These are phyloP conservation scores for Lithobates sylvaticus DNA, from an alignment of 2,797 vertebrate genomes.

Conservation along the genomic window DNA sequence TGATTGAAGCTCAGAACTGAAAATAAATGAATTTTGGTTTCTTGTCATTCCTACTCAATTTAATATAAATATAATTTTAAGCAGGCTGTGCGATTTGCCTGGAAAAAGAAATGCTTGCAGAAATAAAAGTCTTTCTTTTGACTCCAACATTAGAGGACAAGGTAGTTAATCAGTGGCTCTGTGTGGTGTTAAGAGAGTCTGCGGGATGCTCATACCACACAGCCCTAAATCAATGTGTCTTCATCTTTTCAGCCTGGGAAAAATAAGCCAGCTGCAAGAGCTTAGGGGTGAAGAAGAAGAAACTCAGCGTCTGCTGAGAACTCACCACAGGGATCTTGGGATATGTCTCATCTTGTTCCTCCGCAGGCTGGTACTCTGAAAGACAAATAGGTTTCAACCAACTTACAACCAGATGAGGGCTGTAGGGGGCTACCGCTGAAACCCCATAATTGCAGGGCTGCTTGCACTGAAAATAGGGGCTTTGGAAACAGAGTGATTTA, in stretches of 20 bases:
- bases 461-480: conserved; percentile 50
- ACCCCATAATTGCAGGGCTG: conserved; percentile 59
- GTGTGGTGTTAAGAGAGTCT: conserved; percentile 61
- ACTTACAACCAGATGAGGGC: conserved; percentile 58
- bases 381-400: conserved; percentile 62
- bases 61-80: conserved; percentile 33
- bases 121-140: conserved; percentile 61
- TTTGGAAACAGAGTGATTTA: conserved; percentile 51
- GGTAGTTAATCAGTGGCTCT: conserved; percentile 62
- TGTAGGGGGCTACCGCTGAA: conserved; percentile 59
- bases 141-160: conserved; percentile 56
- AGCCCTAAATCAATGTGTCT: conserved; percentile 63
- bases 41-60: neutral
- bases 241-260: conserved; percentile 61
- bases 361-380: conserved; percentile 57
- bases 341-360: conserved; percentile 58
- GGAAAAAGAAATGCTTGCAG: conserved; percentile 43
- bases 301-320: conserved; percentile 54
- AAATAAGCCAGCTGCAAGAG: conserved; percentile 61
- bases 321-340: conserved; percentile 54
- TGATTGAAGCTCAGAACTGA: neutral
- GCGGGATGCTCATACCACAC: conserved; percentile 58
- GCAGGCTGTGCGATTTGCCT: conserved; percentile 33
- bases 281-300: conserved; percentile 60
- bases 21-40: conserved; percentile 1